Conservation (phyloP, 2,113 vertebrate species). For the Pluvianellus socialis region DNA sequence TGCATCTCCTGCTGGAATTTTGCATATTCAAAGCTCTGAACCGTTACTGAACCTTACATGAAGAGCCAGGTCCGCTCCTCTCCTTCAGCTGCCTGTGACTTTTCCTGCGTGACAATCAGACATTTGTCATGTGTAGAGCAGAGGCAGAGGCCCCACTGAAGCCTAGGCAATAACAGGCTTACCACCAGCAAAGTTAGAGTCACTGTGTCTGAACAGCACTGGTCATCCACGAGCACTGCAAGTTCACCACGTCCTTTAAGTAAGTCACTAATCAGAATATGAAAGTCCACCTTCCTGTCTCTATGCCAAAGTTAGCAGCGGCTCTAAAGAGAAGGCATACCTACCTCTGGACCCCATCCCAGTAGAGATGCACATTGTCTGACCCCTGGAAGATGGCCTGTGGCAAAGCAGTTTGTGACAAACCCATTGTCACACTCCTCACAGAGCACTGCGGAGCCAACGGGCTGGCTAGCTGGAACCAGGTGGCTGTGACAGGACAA, state of each 20-base stretch:
- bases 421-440: background rate
- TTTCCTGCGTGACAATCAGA: background rate
- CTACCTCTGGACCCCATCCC: background rate
- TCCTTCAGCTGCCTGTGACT: background rate
- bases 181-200: background rate
- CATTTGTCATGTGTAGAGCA: background rate
- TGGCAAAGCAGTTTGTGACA: background rate
- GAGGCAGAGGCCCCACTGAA: background rate
- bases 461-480: background rate
- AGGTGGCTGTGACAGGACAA: background rate
- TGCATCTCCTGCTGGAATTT: background rate
- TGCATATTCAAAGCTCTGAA: background rate
- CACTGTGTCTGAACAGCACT: background rate
- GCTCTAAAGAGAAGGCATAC: background rate
- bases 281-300: background rate
- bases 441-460: background rate
- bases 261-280: background rate
- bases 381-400: background rate
- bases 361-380: background rate
- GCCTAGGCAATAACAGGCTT: background rate
- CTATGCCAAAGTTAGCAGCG: background rate
- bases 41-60: background rate
- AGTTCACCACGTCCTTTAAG: background rate
- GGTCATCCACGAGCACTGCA: background rate
- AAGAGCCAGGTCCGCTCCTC: background rate